Base-by-base conservation (phyloP, 2,113 vertebrate genomes). In the Gadus chalcogrammus region DNA sequence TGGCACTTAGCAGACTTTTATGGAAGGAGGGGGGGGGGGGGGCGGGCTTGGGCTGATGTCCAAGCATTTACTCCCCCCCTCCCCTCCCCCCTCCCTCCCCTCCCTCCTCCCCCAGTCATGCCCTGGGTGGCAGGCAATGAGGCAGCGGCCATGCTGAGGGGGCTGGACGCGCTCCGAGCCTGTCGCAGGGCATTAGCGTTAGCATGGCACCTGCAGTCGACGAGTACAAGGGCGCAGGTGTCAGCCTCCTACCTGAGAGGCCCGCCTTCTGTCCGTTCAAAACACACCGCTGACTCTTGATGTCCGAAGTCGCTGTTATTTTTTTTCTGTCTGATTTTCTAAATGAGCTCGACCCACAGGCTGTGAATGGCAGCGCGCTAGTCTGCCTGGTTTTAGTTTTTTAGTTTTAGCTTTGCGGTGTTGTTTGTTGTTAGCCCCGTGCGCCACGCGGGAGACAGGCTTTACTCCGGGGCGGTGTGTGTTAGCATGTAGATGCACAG, bases 401-500 rank as follows among this genome's bases (percentile, higher is more conserved):
- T 58, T n/a, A 17, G 8, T 58, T 58, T 58, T 58, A 17, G 85
- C 84, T 88, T 84, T 88, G 71, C 65, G 79, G 79, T 83, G 89
- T 83, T 89, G 85, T 83, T 85, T n/a, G 69, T 74, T 67, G 55
- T n/a, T 58, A n/a, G 13, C 55, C 87, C 87, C 70, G 70, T 9
- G 69, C 64, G 64, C 87, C 76, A 88, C 87, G 91, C 89, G 79
- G 24, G 24, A 85, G 75, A 71, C 81, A 69, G 80, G 74, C 90
- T 87, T 79, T 15, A 88, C 94, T 92, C 88, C 91, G 92, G 91
- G 91, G 94, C 93, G 86, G 88, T 90, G 92, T 68, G 31, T 35
- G 91, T 92, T 92, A 90, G 92, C 94, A 93, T 95, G 95, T 92
- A 95, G 95, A 99, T 98, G 91, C 89, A 83, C 92, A 92, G 93